phyloP scores from a whole-genome alignment of 2,888 invertebrate genomes.

The Drosophila stalkeri region DNA sequence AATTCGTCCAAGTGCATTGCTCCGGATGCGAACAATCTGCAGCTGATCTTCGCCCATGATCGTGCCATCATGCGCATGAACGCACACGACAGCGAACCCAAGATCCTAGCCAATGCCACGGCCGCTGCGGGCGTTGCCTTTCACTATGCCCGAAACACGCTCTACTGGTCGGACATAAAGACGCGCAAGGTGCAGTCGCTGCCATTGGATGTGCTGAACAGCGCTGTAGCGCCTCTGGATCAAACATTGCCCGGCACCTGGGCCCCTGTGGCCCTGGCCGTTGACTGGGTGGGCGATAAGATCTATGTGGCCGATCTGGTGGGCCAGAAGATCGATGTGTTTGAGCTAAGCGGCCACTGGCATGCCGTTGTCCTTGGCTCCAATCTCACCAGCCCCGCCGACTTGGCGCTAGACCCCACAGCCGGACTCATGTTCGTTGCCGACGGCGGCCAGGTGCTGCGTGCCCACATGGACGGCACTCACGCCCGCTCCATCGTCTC shows the following conservation, averaged over 20 bases:
- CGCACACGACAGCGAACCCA: constrained; percentile 88
- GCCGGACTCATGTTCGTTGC: constrained; percentile 95
- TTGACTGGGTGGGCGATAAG: constrained; percentile 99
- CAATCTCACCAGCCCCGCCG: constrained; percentile 95
- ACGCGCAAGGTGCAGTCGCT: constrained; percentile 90
- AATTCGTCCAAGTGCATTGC: constrained; percentile 89
- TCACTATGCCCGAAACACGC: constrained; percentile 90
- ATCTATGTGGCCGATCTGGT: constrained; percentile 97
- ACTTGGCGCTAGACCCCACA: constrained; percentile 96
- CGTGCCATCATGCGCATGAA: constrained; percentile 90
- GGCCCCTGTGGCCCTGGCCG: constrained; percentile 95
- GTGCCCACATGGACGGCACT: constrained; percentile 98
- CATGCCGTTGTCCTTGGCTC: constrained; percentile 96
- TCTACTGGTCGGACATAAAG: constrained; percentile 96
- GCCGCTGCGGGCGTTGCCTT: constrained; percentile 94
- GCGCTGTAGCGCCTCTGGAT: constrained; percentile 86
- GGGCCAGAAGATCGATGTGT: constrained; percentile 97
- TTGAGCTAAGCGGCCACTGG: constrained; percentile 93
- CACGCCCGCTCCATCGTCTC: constrained; percentile 93
- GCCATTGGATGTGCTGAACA: constrained; percentile 85
- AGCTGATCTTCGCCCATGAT: constrained; percentile 90
- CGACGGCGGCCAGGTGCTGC: constrained; percentile 92
- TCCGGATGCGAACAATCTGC: constrained; percentile 87
- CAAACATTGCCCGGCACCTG: constrained; percentile 93
- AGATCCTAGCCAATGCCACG: constrained; percentile 91